Percentiles rank a stretch among this genome's conserved stretches.
Evolutionary conservation across 2,888 invertebrate species (phyloP).

Genomic region (Ceramica pisi): DNA sequence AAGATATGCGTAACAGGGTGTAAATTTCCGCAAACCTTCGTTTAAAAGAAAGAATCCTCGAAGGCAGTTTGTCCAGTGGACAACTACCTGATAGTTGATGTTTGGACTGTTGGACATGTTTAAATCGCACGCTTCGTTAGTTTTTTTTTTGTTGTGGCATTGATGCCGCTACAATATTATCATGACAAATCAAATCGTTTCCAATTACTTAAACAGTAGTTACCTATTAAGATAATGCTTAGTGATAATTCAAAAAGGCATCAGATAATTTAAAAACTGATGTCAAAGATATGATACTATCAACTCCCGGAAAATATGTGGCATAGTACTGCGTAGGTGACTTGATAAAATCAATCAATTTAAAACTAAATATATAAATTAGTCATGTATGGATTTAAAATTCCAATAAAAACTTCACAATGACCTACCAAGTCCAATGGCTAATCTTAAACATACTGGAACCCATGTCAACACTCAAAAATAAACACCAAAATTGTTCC

Average conservation of each 20-base stretch:
- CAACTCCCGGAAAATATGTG: conserved; percentile 8
- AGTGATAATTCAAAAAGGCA: neutral
- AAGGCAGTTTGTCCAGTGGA: too few species aligned
- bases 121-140: too few species aligned
- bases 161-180: neutral
- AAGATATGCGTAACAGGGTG: too few species aligned
- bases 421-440: too few species aligned
- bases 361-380: neutral
- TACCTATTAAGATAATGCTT: conserved; percentile 6
- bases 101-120: too few species aligned
- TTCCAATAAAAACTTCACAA: neutral
- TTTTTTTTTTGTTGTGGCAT: too few species aligned
- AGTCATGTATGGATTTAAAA: neutral
- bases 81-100: too few species aligned
- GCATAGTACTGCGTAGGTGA: neutral
- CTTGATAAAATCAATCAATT: neutral
- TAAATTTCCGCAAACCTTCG: too few species aligned
- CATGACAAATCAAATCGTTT: neutral
- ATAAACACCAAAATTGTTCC: too few species aligned
- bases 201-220: conserved; percentile 1
- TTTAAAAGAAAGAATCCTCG: too few species aligned
- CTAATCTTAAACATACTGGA: too few species aligned
- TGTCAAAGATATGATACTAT: conserved; percentile 18
- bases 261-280: conserved; percentile 1
- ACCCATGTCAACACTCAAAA: too few species aligned